Conservation (phyloP, 1,140 invertebrate species). For the Asobara japonica region DNA sequence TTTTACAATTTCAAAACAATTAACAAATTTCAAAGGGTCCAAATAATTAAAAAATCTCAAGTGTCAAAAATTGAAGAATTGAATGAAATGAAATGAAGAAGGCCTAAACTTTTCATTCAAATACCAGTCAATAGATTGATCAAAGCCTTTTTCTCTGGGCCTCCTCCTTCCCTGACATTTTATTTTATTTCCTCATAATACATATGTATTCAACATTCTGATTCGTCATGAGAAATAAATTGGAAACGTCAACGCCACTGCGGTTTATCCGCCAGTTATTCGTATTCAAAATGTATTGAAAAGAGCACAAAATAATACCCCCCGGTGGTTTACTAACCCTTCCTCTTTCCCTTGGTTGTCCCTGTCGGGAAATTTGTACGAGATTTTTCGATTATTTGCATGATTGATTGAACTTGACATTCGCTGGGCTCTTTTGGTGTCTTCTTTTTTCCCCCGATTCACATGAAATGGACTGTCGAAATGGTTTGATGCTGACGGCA, state of each 20-base stretch:
- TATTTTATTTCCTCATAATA: background rate
- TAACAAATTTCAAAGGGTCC: too few relatives aligned
- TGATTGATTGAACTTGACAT: background rate
- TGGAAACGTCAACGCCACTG: slow-evolving; percentile 7
- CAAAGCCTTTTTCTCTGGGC: slow-evolving; percentile 24
- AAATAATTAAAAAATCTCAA: too few relatives aligned
- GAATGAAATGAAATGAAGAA: too few relatives aligned
- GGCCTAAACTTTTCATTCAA: background rate
- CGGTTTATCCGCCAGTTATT: background rate
- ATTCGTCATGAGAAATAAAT: background rate
- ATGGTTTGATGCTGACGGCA: background rate
- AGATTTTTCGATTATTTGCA: background rate
- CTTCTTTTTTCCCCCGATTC: background rate
- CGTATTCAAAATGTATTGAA: background rate
- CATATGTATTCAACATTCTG: background rate
- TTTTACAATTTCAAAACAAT: too few relatives aligned
- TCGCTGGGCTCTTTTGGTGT: background rate
- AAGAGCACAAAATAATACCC: background rate
- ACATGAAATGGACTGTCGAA: background rate
- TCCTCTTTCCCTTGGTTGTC: background rate
- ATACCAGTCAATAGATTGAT: slow-evolving; percentile 33
- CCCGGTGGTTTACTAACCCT: background rate
- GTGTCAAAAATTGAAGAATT: too few relatives aligned
- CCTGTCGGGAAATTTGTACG: background rate
- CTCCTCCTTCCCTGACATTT: slow-evolving; percentile 8